Evolutionary conservation across 1,140 invertebrate species (phyloP).

Genomic region (Drosophila orena): DNA sequence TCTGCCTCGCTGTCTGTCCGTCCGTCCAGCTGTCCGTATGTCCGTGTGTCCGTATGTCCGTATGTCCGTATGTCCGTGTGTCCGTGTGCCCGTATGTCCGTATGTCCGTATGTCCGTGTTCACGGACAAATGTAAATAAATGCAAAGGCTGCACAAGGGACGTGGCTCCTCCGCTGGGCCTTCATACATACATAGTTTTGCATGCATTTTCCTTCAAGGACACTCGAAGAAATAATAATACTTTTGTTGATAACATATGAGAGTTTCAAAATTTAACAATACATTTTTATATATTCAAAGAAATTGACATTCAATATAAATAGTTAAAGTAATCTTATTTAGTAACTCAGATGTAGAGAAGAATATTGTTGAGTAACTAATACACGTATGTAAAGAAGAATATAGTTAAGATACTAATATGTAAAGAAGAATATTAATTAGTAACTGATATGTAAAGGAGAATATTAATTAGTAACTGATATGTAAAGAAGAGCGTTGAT

Average conservation of each 20-base stretch:
- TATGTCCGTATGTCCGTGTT: not conserved
- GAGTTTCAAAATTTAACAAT: too few species aligned
- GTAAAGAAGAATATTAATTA: not conserved
- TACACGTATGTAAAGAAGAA: too few species aligned
- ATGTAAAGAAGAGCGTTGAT: not conserved
- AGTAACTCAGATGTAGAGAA: too few species aligned
- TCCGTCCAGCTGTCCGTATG: not conserved
- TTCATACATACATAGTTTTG: conserved; percentile 63
- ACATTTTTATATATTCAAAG: too few species aligned
- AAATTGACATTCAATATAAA: not conserved
- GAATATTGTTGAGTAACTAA: too few species aligned
- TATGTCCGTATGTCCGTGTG: not conserved
- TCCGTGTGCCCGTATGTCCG: conserved; percentile 22
- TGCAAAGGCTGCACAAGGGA: conserved; percentile 48
- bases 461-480: not conserved
- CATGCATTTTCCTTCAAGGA: conserved; percentile 58
- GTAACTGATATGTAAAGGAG: too few species aligned
- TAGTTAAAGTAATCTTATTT: not conserved
- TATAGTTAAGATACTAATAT: too few species aligned
- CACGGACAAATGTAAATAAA: conserved; percentile 73
- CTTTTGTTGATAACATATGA: too few species aligned
- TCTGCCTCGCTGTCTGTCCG: conserved; percentile 14
- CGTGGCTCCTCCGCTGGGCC: conserved; percentile 2
- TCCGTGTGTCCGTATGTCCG: conserved; percentile 9
- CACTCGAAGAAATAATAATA: conserved; percentile 2